Percentiles rank a stretch among this genome's conserved stretches.
These are phyloP conservation scores for Taenioides sp. DNA, from an alignment of 2,797 vertebrate genomes.

Conservation along the genomic window DNA sequence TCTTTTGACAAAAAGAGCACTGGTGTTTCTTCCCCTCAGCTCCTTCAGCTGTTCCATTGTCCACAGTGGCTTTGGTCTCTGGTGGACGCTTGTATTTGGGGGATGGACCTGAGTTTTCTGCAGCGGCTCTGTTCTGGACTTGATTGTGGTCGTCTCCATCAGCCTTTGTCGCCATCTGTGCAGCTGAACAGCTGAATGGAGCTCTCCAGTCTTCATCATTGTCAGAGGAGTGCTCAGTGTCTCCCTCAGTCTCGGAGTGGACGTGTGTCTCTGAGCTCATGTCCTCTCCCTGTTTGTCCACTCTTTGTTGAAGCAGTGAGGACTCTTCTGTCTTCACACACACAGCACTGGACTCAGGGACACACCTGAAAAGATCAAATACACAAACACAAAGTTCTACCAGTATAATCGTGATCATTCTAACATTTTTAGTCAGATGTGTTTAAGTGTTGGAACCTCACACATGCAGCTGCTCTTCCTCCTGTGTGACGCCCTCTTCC, in stretches of 20 bases:
- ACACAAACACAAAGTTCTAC: not conserved
- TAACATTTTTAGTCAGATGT: not conserved
- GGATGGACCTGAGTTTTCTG: not conserved
- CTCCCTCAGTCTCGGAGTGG: not conserved
- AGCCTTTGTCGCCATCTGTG: not conserved
- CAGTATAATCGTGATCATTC: not conserved
- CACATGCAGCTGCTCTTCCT: slow-evolving; percentile 1
- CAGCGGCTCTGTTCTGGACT: too few species aligned
- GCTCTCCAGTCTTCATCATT: not conserved
- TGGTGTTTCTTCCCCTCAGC: not conserved
- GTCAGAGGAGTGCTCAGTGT: not conserved
- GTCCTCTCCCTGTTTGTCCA: not conserved
- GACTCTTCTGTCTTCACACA: not conserved
- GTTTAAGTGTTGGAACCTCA: not conserved
- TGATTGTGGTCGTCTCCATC: too few species aligned
- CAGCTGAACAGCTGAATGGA: not conserved
- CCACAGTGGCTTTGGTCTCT: not conserved
- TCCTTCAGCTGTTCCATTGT: not conserved
- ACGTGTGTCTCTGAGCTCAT: not conserved
- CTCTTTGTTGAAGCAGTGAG: not conserved
- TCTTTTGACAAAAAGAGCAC: not conserved
- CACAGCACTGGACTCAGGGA: not conserved
- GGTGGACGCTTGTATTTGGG: not conserved
- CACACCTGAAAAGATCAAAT: not conserved
- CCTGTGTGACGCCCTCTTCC: not conserved